Percentiles rank a stretch among this genome's conserved stretches.
phyloP scores from a whole-genome alignment of 2,113 vertebrate species.

The Halcyon senegalensis region DNA sequence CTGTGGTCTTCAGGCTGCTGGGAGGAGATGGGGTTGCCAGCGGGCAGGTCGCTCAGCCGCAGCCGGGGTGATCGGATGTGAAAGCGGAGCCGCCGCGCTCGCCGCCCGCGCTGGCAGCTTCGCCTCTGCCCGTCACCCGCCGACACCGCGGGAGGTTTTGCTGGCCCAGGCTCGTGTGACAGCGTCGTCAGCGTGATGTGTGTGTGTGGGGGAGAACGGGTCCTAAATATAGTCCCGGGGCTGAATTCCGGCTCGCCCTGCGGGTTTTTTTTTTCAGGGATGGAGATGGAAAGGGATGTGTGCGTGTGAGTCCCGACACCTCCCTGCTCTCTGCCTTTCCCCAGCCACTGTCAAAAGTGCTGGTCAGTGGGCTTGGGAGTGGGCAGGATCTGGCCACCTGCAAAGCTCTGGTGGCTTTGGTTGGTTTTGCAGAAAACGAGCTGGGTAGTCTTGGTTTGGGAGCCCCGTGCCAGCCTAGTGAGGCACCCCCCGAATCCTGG shows the following conservation, averaged over 20 bases:
- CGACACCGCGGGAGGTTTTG: not conserved
- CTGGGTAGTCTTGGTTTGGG: not conserved
- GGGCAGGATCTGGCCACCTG: not conserved
- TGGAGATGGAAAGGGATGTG: not conserved
- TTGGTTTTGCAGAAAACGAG: not conserved
- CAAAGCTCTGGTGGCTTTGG: accelerated
- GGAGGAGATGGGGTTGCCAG: not conserved
- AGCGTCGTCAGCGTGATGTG: accelerated
- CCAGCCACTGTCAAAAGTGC: not conserved
- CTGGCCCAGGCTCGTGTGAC: not conserved
- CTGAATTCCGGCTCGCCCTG: not conserved
- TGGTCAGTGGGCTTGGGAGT: accelerated
- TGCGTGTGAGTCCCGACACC: not conserved
- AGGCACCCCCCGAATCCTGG: accelerated
- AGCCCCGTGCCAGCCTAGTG: accelerated
- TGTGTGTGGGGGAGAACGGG: accelerated
- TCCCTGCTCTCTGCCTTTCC: not conserved
- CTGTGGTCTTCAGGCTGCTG: not conserved
- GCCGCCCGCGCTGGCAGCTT: not conserved
- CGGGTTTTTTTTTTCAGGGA: not conserved
- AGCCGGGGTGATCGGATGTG: constrained; percentile 36
- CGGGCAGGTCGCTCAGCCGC: constrained; percentile 9
- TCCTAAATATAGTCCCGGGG: not conserved
- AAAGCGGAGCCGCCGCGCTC: not conserved
- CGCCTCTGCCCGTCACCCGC: not conserved